These are phyloP conservation scores for Geotria australis DNA, from an alignment of 2,797 vertebrate species.

Conservation along the genomic window DNA sequence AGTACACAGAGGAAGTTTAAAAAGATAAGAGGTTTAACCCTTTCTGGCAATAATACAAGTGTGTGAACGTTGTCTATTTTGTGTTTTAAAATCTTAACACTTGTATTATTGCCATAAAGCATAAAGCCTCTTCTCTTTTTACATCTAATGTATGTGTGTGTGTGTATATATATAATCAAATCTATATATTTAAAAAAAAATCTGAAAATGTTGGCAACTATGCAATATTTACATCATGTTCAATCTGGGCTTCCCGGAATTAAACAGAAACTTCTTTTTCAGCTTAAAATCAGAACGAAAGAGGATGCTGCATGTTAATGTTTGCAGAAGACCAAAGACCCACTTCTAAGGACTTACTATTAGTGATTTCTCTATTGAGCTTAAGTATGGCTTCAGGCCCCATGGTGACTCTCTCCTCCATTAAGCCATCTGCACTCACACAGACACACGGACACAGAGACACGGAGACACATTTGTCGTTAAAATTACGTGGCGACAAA, in stretches of 20 bases:
- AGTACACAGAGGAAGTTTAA: no score
- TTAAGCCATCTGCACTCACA: conserved; percentile 18
- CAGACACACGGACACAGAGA: not conserved
- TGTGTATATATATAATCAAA: no score
- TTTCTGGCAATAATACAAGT: no score
- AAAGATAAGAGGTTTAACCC: no score
- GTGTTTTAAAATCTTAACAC: no score
- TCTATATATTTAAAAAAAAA: not conserved
- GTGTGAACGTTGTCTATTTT: not conserved
- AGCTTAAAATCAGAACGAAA: no score
- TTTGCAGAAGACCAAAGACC: not conserved
- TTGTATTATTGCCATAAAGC: not conserved
- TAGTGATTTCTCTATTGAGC: conserved; percentile 53
- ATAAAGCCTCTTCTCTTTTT: no score
- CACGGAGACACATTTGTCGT: not conserved
- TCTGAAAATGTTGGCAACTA: not conserved
- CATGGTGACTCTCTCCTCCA: conserved; percentile 80
- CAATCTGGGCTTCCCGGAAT: no score
- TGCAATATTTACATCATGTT: not conserved
- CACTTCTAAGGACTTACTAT: conserved; percentile 32
- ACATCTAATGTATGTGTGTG: no score
- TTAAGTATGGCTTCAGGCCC: conserved; percentile 51
- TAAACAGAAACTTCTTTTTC: no score
- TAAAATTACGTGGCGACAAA: no score
- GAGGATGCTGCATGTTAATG: no score